Evolutionary conservation across 1,140 invertebrate species (phyloP).

Genomic region (Fopius arisanus): DNA sequence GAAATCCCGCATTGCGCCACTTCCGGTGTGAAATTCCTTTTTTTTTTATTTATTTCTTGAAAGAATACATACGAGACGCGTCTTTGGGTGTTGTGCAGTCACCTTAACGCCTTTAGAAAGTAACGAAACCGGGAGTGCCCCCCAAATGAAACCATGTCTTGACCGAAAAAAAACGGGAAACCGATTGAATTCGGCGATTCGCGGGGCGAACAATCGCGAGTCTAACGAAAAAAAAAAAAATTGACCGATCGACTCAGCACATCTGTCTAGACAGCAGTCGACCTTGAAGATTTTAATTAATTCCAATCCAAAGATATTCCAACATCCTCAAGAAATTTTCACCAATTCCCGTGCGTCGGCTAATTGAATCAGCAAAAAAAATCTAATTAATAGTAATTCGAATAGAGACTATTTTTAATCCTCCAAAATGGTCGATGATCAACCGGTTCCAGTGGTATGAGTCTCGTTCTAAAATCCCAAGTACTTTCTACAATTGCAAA

Average conservation of each 20-base stretch:
- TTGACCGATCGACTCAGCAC: not conserved
- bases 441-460: not conserved
- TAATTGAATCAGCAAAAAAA: too few species aligned
- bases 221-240: not conserved
- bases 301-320: too few species aligned
- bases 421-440: constrained; percentile 12
- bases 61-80: constrained; percentile 1
- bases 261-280: not conserved
- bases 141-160: constrained; percentile 28
- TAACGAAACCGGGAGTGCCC: constrained; percentile 30
- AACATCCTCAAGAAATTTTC: not conserved
- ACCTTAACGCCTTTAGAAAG: constrained; percentile 59
- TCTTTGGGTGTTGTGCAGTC: constrained; percentile 41
- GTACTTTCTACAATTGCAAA: constrained; percentile 15
- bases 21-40: not conserved
- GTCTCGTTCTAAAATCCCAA: not conserved
- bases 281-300: not conserved
- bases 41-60: not conserved
- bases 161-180: constrained; percentile 20
- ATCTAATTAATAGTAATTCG: too few species aligned
- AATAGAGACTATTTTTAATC: not conserved
- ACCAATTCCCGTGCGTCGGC: not conserved
- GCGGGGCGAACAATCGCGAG: not conserved
- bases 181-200: not conserved
- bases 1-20: not conserved